Evolutionary conservation across 2,888 invertebrate species (phyloP).

Genomic region (Nemoura dubitans): DNA sequence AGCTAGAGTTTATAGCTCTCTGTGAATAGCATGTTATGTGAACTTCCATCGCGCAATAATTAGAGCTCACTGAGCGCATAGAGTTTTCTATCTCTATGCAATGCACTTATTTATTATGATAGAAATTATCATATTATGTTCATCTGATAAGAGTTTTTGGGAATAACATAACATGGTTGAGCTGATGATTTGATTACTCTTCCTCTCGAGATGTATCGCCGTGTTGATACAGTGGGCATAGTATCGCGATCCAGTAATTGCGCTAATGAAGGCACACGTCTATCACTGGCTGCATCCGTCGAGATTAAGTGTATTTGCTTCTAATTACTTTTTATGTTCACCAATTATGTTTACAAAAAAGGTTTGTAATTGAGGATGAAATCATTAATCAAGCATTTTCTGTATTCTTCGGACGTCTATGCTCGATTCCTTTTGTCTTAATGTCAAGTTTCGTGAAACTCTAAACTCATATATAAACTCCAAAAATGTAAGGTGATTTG

Average conservation of each 20-base stretch:
- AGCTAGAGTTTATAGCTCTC: not conserved
- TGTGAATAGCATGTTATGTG: not conserved
- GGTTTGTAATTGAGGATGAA: not conserved
- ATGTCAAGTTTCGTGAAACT: too few relatives aligned
- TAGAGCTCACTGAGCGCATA: not conserved
- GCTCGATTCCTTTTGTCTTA: not conserved
- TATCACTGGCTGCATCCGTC: not conserved
- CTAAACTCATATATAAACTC: too few relatives aligned
- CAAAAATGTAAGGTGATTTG: too few relatives aligned
- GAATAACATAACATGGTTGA: slow-evolving; percentile 24
- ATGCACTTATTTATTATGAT: not conserved
- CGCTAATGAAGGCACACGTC: not conserved
- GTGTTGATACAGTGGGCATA: not conserved
- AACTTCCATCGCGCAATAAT: not conserved
- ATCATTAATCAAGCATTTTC: not conserved
- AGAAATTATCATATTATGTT: not conserved
- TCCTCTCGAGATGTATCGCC: not conserved
- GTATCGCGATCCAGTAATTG: not conserved
- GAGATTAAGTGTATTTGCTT: not conserved
- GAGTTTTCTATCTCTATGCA: not conserved
- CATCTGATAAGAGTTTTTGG: not conserved
- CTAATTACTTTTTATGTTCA: not conserved
- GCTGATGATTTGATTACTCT: slow-evolving; percentile 2
- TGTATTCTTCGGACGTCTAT: not conserved
- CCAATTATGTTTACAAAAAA: slow-evolving; percentile 19